Evolutionary conservation across 2,888 invertebrate species (phyloP), one percentile per base, ranked within the genome.

Genomic region (Ornithoptera alexandrae): DNA sequence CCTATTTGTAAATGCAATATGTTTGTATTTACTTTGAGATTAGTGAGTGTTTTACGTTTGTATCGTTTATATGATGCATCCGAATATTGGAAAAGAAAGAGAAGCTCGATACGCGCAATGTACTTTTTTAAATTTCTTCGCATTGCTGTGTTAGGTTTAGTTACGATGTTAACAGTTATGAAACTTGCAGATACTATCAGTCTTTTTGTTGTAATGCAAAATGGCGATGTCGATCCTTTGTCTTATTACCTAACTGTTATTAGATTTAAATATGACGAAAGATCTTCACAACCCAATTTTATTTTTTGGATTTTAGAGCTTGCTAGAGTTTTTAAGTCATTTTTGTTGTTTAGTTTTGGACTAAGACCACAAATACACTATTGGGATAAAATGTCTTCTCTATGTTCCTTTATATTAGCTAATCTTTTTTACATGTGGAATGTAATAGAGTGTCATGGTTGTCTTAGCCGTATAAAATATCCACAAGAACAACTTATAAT

Each of bases 381-480:
- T 62, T 71, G 72, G 63, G 74, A 73, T 42, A 74, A 73, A 70
- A 70, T 73, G 68, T 62, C 70, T 39, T 72, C 72, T 59, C 53
- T 74, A 39, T 59, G 70, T 50, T 64, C 70, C 6, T 74, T 71
- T 59, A 56, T 71, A 42, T 42, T 73, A 58, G 74, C 74, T 1
- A 74, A 72, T 69, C 42, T 71, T n/a, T 74, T 74, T 65, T 74
- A 73, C 59, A 68, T 73, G 72, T 74, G 74, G 73, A 74, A 71
- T 69, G 61, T 74, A 7, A 67, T 74, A 15, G 74, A 74, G 46
- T 72, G 73, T 56, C 71, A 72, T 18, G 66, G 71, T 36, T 73
- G 72, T 53, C 64, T 72, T 1, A 68, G 74, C 50, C 68, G 69
- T 50, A 63, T 72, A n/a, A 71, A 74, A 57, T 73, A 70, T 63